These are phyloP conservation scores for Noctua fimbriata DNA, from an alignment of 2,888 invertebrate species.

Conservation along the genomic window DNA sequence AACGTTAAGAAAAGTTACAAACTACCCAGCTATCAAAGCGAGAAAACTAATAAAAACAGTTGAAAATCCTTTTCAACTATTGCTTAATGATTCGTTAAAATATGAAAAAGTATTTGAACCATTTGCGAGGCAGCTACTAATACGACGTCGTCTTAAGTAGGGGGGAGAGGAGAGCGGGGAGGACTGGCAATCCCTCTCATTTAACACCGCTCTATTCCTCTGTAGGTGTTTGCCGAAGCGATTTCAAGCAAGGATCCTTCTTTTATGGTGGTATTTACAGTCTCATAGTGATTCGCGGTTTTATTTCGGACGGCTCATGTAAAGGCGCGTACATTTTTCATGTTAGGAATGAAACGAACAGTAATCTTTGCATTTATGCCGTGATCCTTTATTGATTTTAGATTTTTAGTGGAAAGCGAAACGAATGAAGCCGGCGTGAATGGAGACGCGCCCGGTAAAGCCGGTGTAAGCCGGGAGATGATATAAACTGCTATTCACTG, in stretches of 20 bases:
- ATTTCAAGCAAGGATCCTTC: conserved; percentile 87
- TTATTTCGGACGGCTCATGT: conserved; percentile 89
- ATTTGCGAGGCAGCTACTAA: conserved; percentile 83
- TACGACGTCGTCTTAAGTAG: conserved; percentile 82
- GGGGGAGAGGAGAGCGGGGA: conserved; percentile 72
- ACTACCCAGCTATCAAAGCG: conserved; percentile 43
- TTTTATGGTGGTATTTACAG: conserved; percentile 89
- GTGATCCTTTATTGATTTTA: conserved; percentile 91
- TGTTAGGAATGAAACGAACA: conserved; percentile 85
- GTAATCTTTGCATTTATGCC: conserved; percentile 90
- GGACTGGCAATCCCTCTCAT: conserved; percentile 89
- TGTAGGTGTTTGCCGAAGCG: conserved; percentile 90
- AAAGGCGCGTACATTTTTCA: conserved; percentile 89
- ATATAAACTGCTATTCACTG: conserved; percentile 88
- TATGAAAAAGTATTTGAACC: conserved; percentile 80
- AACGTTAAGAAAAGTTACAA: conserved; percentile 48
- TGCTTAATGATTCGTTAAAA: conserved; percentile 78
- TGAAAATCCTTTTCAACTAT: conserved; percentile 68
- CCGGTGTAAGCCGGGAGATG: conserved; percentile 87
- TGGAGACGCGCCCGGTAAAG: conserved; percentile 88
- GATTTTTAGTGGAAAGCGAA: conserved; percentile 90
- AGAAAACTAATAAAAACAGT: conserved; percentile 57
- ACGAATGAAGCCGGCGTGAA: conserved; percentile 89
- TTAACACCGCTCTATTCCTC: conserved; percentile 89
- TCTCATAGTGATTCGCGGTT: conserved; percentile 90